Percentiles rank a stretch among this genome's conserved stretches.
phyloP scores from a whole-genome alignment of 2,113 vertebrate genomes.

The Delphinus delphis region DNA sequence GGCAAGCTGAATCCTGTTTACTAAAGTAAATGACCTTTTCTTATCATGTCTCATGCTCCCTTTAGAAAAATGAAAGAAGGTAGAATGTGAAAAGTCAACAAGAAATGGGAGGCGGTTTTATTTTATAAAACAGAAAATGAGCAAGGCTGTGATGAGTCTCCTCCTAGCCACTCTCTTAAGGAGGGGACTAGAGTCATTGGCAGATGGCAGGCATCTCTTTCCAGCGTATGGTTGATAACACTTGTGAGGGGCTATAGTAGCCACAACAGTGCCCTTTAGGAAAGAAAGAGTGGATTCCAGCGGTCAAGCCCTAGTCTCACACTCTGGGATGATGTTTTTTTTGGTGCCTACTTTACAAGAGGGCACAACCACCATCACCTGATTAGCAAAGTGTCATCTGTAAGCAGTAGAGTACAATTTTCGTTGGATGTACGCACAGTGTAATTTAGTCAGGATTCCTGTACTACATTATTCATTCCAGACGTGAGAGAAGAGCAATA shows the following conservation, averaged over 20 bases:
- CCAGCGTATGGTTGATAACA: background rate
- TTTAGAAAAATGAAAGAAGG: constrained; percentile 41
- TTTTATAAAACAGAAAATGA: constrained; percentile 18
- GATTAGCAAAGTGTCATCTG: constrained; percentile 64
- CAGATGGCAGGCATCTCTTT: background rate
- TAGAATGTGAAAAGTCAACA: background rate
- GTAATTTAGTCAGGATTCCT: constrained; percentile 76
- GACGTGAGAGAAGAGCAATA: constrained; percentile 62
- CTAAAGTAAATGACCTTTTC: background rate
- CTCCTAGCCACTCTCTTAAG: background rate
- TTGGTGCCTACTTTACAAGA: constrained; percentile 60
- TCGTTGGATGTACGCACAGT: constrained; percentile 74
- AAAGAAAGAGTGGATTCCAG: constrained; percentile 13
- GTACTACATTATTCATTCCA: constrained; percentile 64
- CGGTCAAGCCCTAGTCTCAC: background rate
- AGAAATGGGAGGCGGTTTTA: background rate
- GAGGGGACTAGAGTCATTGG: background rate
- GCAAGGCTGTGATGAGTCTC: background rate
- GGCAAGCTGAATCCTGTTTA: background rate
- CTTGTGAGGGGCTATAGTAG: background rate
- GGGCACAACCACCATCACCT: constrained; percentile 62
- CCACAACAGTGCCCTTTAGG: constrained; percentile 1
- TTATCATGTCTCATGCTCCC: background rate
- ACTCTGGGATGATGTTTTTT: constrained; percentile 59
- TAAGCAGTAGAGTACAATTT: constrained; percentile 73